Conservation (phyloP, 2,888 invertebrate species). For the Cordilura impudica region DNA sequence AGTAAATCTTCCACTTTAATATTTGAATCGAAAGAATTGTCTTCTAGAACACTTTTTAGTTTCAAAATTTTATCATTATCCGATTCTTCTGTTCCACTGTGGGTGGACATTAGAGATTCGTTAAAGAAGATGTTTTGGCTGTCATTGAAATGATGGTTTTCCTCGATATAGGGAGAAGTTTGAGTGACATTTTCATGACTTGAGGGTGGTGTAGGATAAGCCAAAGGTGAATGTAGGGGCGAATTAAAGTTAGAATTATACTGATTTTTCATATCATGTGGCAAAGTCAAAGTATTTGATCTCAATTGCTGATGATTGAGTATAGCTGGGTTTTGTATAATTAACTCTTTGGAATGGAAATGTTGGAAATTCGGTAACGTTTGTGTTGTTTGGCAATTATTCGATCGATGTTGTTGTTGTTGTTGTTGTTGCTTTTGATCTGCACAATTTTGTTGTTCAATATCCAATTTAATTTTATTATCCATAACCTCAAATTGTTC, state of each 20-base stretch:
- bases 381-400: slow-evolving; percentile 51
- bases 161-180: slow-evolving; percentile 77
- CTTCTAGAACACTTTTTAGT: slow-evolving; percentile 75
- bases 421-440: slow-evolving; percentile 44
- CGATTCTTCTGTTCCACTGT: slow-evolving; percentile 70
- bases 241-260: slow-evolving; percentile 78
- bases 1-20: slow-evolving; percentile 76
- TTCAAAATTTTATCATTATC: slow-evolving; percentile 77
- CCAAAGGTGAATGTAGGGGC: slow-evolving; percentile 84
- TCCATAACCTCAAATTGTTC: slow-evolving; percentile 66
- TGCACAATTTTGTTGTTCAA: slow-evolving; percentile 43
- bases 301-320: slow-evolving; percentile 68
- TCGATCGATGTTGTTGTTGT: slow-evolving; percentile 38
- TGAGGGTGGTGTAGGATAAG: slow-evolving; percentile 92
- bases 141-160: slow-evolving; percentile 73
- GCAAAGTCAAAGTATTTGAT: slow-evolving; percentile 68
- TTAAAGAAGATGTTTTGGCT: slow-evolving; percentile 75
- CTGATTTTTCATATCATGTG: slow-evolving; percentile 58
- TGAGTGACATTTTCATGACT: slow-evolving; percentile 86
- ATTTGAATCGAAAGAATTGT: slow-evolving; percentile 73
- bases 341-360: slow-evolving; percentile 83
- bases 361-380: slow-evolving; percentile 90
- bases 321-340: slow-evolving; percentile 76
- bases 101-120: slow-evolving; percentile 71
- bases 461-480: slow-evolving; percentile 51